Percentiles rank a stretch among this genome's conserved stretches.
phyloP scores from a whole-genome alignment of 1,140 invertebrate species.

The Scaptomyza graminum region DNA sequence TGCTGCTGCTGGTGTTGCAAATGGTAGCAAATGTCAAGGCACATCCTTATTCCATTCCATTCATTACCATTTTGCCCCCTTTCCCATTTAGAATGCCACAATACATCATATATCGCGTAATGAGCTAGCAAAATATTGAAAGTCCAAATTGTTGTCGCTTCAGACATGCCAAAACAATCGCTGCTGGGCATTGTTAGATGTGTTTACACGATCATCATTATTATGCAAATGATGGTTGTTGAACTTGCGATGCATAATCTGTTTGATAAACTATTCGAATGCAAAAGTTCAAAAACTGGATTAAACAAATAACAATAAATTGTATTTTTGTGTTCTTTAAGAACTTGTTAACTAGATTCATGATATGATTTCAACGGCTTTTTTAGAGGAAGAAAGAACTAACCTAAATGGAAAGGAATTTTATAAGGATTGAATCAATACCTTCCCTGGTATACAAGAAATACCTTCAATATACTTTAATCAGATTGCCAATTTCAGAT shows the following conservation, averaged over 20 bases:
- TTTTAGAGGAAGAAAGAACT: too few relatives aligned
- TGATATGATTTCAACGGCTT: too few relatives aligned
- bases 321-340: too few relatives aligned
- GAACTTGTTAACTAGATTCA: too few relatives aligned
- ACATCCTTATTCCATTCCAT: constrained; percentile 52
- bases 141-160: constrained; percentile 10
- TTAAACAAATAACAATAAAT: too few relatives aligned
- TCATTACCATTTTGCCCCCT: constrained; percentile 17
- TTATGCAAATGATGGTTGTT: neutral
- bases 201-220: constrained; percentile 30
- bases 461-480: too few relatives aligned
- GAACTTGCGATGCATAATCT: constrained; percentile 3
- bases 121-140: constrained; percentile 49
- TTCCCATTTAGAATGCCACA: constrained; percentile 27
- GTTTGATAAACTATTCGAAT: neutral
- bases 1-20: neutral
- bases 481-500: neutral
- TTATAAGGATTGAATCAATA: too few relatives aligned
- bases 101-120: constrained; percentile 52
- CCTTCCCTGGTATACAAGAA: too few relatives aligned
- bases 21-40: constrained; percentile 72
- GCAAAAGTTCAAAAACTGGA: too few relatives aligned
- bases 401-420: too few relatives aligned
- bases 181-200: constrained; percentile 39
- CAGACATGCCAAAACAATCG: constrained; percentile 6